Base-by-base conservation (phyloP, 2,797 vertebrate genomes). In the Triplophysa bombifrons region DNA sequence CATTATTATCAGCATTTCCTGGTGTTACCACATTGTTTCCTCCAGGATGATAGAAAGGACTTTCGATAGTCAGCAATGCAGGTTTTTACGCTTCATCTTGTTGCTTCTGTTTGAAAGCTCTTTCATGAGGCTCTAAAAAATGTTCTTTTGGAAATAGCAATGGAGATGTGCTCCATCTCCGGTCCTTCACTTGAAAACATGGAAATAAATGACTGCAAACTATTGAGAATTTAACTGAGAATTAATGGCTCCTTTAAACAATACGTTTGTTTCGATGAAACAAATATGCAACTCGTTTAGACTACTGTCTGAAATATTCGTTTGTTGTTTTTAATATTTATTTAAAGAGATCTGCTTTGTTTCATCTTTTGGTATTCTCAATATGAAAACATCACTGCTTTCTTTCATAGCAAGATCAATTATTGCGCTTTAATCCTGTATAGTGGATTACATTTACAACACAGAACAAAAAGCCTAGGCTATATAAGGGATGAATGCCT, bases 401-500 rank as follows among this genome's bases (percentile, higher is more conserved):
- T 63, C 16, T 38, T 65, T 50, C 64, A 72, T 64, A 78, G 46
- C 50, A 14, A 34, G 30, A 80, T 81, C 83, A 85, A 84, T 84
- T 84, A 84, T 53, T 30, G n/a, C 11, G 51, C 56, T 69, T 64
- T 87, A 88, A 90, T 86, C 84, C 72, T n/a, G 64, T 55, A 41
- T 48, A 30, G 58, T 30, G 58, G 25, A 64, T 34, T 30, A 63
- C 19, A 22, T 55, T 63, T 82, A 53, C 78, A 67, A 25, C 46
- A 60, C 46, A 78, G 60, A 68, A 17, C 5, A 9, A 50, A 48
- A 20, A 13, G n/a, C 4, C 9, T 41, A 22, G 17, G 17, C 10
- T 50, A 44, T 44, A 34, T 46, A 56, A 60, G 25, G 8, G 14
- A 64, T 3, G 38, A 64, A n/a, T 17, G 38, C 8, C 3, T 19